These are phyloP conservation scores for Phortica magna DNA, from an alignment of 2,888 invertebrate genomes.

Conservation along the genomic window DNA sequence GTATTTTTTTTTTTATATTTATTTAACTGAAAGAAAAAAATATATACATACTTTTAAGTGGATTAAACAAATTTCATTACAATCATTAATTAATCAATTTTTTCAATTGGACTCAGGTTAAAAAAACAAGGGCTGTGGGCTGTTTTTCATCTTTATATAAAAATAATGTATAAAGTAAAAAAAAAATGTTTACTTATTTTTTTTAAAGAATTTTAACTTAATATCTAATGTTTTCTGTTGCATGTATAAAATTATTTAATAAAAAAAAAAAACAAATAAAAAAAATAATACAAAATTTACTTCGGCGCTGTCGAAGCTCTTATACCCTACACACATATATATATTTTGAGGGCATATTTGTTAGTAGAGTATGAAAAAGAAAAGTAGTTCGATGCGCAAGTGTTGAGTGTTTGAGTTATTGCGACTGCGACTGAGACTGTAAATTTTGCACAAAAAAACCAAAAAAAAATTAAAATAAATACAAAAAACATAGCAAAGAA, in stretches of 20 bases:
- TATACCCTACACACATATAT: not conserved
- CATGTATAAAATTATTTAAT: constrained; percentile 19
- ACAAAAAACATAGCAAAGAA: too few relatives aligned
- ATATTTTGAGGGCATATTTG: too few relatives aligned
- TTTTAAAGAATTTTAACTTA: not conserved
- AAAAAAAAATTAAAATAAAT: too few relatives aligned
- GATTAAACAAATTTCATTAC: constrained; percentile 1
- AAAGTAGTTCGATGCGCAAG: too few relatives aligned
- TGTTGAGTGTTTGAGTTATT: too few relatives aligned
- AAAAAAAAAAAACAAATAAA: not conserved
- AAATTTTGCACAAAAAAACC: too few relatives aligned
- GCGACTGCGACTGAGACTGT: too few relatives aligned
- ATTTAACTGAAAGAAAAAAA: constrained; percentile 16
- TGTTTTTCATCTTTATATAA: constrained; percentile 3
- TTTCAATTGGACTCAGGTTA: constrained; percentile 26
- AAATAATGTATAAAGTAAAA: constrained; percentile 31
- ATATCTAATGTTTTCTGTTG: constrained; percentile 32
- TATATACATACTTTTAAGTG: constrained; percentile 1
- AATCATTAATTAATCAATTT: not conserved
- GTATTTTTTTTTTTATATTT: constrained; percentile 36
- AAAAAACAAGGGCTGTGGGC: not conserved
- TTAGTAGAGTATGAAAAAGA: too few relatives aligned
- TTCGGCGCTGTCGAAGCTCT: not conserved
- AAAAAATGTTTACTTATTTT: constrained; percentile 14
- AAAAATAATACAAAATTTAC: not conserved